Evolutionary conservation across 2,113 vertebrate genomes (phyloP), one percentile per base, ranked within the genome.

Genomic region (Vireo altiloquus): DNA sequence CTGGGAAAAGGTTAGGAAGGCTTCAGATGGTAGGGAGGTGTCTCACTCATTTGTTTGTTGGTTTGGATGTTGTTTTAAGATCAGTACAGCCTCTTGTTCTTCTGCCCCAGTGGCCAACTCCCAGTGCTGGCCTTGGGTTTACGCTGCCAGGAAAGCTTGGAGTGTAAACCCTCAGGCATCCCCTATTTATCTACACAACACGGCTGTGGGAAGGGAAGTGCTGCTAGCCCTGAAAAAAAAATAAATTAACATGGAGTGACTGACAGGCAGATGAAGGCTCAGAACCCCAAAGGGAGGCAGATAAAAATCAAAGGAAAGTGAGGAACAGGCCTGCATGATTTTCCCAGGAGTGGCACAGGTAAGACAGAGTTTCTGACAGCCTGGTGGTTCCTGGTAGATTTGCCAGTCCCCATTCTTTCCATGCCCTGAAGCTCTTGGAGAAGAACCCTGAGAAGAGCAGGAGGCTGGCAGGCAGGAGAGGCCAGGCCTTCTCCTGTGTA

Each of bases 21-120:
- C 37, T 95, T 96, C 74, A 69, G 14, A 31, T 39, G 39, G 37
- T 19, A 39, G 40, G n/a, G 49, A 94, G 91, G 17, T 23, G 7
- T 54, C 61, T 90, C 64, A 16, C 27, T 90, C 59, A 2, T 63
- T 74, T 59, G 59, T 74, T 75, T n/a, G 8, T 74, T 70, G 47
- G 7, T 82, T 90, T 83, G 68, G 42, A 37, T 94, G 82, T 63
- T 96, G 80, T 81, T 95, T 89, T 87, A 89, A 84, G 42, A 70
- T 71, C 82, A 81, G 47, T n/a, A 13, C 1, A 1, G 40, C 49
- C 65, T 66, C 87, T 77, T 31, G 52, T 66, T 92, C 63, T 89
- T 71, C 66, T 93, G 63, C 35, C 30, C 68, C 76, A 82, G 88
- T 0, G 0, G 83, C 80, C 77, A 93, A 12, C 18, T 86, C 46